Percentiles rank a stretch among this genome's conserved stretches.
phyloP scores from a whole-genome alignment of 2,888 invertebrate genomes.

The Pristionchus japonicus region DNA sequence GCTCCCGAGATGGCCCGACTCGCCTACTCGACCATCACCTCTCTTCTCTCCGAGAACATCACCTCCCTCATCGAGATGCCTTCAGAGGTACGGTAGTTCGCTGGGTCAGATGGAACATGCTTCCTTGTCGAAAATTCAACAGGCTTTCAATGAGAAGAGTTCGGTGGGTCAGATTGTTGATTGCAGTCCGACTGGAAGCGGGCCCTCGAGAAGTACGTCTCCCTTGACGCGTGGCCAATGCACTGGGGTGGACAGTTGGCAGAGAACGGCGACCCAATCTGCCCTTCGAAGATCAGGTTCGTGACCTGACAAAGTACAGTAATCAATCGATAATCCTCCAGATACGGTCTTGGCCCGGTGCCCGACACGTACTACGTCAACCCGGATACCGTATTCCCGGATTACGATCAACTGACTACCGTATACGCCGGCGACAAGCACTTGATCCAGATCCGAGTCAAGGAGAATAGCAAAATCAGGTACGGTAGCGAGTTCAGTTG shows the following conservation, averaged over 20 bases:
- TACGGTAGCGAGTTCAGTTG: constrained; percentile 46
- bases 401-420: constrained; percentile 73
- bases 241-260: constrained; percentile 72
- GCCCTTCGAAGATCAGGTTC: constrained; percentile 66
- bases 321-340: constrained; percentile 5
- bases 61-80: constrained; percentile 73
- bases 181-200: constrained; percentile 70
- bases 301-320: background rate
- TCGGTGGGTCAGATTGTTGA: constrained; percentile 31
- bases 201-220: constrained; percentile 69
- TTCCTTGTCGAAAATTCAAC: background rate
- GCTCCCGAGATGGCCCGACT: constrained; percentile 74
- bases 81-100: constrained; percentile 56
- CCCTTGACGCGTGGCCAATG: constrained; percentile 73
- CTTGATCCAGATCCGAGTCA: constrained; percentile 71
- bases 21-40: constrained; percentile 73
- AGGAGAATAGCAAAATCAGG: constrained; percentile 65
- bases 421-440: constrained; percentile 75
- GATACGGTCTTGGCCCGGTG: constrained; percentile 73
- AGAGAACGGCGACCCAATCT: constrained; percentile 70
- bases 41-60: constrained; percentile 71
- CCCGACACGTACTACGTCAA: constrained; percentile 73
- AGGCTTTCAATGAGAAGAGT: background rate
- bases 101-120: background rate
- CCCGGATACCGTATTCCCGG: constrained; percentile 65